Conservation (phyloP, 64 coral and sea anemone genomes). For the Actinia tenebrosa region DNA sequence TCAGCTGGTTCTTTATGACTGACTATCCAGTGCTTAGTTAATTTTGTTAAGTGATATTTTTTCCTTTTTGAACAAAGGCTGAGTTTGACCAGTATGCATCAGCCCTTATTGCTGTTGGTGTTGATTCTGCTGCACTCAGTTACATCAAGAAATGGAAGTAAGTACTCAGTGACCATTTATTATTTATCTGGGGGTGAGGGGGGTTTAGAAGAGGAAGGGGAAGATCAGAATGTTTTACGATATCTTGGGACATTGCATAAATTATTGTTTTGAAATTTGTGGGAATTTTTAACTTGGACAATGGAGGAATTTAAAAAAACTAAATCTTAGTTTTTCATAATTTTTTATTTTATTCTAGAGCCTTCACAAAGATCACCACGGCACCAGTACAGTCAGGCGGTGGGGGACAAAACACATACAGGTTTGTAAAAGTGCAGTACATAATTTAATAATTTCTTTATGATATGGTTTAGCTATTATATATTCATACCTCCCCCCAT, state of each 20-base stretch:
- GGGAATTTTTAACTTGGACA: too few relatives aligned
- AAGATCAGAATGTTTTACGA: too few relatives aligned
- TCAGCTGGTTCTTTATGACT: neutral
- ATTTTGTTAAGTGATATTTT: neutral
- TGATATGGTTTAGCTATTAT: too few relatives aligned
- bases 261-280: too few relatives aligned
- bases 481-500: too few relatives aligned
- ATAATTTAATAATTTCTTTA: neutral
- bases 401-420: constrained; percentile 97
- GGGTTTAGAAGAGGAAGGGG: too few relatives aligned
- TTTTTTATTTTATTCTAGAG: constrained; percentile 34
- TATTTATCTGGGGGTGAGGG: too few relatives aligned
- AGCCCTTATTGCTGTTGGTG: constrained; percentile 73
- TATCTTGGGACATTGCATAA: too few relatives aligned
- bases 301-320: too few relatives aligned
- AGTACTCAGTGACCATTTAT: neutral
- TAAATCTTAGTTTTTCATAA: neutral
- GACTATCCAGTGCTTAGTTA: neutral
- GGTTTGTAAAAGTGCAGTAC: constrained; percentile 2
- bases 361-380: constrained; percentile 86
- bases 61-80: constrained; percentile 27
- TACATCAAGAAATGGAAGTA: constrained; percentile 99
- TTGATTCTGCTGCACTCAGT: constrained; percentile 65
- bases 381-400: constrained; percentile 92
- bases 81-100: constrained; percentile 94